phyloP scores from a whole-genome alignment of 2,797 vertebrate genomes.

The Poeciliopsis gracilis region DNA sequence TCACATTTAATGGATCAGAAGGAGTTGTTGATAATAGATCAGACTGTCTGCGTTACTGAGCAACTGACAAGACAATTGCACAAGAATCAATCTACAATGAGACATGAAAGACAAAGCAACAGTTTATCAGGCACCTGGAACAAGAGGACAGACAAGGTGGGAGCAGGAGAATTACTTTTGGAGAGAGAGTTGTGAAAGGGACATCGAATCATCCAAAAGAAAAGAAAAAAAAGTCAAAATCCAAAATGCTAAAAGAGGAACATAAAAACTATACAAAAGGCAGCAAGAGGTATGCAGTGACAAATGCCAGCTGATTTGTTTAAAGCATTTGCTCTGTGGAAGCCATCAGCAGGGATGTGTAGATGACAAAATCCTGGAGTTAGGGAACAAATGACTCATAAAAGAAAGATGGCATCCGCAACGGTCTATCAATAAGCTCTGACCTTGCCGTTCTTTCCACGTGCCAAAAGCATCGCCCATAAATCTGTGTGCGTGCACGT shows the following conservation, averaged over 20 bases:
- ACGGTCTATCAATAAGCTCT: constrained; percentile 58
- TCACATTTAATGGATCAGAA: constrained; percentile 61
- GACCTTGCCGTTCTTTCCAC: constrained; percentile 68
- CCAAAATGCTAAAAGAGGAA: constrained; percentile 22
- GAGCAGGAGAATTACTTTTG: constrained; percentile 17
- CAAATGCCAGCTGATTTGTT: constrained; percentile 33
- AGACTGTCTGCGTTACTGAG: constrained; percentile 48
- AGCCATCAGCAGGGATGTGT: constrained; percentile 35
- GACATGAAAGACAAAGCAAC: constrained; percentile 50
- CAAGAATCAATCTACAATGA: constrained; percentile 39
- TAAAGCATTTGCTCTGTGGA: constrained; percentile 30
- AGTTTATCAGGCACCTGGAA: constrained; percentile 53
- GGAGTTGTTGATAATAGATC: constrained; percentile 59
- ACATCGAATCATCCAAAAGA: constrained; percentile 12
- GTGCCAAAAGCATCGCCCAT: constrained; percentile 64
- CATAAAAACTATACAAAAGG: constrained; percentile 31
- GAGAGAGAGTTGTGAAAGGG: constrained; percentile 10
- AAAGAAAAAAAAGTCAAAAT: constrained; percentile 22
- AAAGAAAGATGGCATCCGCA: constrained; percentile 33
- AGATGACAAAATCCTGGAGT: constrained; percentile 37
- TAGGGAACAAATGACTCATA: constrained; percentile 26
- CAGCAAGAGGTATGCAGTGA: constrained; percentile 28
- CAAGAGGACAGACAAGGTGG: constrained; percentile 20
- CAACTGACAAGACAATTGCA: constrained; percentile 41
- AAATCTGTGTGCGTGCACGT: constrained; percentile 51